These are phyloP conservation scores for Aproaerema taeniolella DNA, from an alignment of 2,888 invertebrate species.

Conservation along the genomic window DNA sequence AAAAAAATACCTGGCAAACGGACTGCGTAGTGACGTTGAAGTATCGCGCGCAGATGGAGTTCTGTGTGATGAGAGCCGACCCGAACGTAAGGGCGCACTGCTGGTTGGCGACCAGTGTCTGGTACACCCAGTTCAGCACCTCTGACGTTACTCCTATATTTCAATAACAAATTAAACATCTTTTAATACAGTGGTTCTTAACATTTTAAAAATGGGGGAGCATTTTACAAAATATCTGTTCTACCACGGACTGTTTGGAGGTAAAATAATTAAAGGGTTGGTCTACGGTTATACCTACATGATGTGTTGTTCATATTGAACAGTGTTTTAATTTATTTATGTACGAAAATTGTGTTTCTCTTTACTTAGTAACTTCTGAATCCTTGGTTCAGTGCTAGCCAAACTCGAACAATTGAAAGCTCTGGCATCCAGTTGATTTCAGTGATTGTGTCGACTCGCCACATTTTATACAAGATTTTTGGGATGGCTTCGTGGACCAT, in stretches of 20 bases:
- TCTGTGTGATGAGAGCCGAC: constrained; percentile 33
- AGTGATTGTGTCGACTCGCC: too few species aligned
- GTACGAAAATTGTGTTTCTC: not conserved
- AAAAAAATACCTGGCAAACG: constrained; percentile 57
- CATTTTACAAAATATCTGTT: not conserved
- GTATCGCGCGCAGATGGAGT: constrained; percentile 51
- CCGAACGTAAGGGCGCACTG: constrained; percentile 38
- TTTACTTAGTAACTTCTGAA: too few species aligned
- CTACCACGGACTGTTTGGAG: not conserved
- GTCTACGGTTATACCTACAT: not conserved
- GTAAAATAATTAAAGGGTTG: not conserved
- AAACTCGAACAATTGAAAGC: too few species aligned
- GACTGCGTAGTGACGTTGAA: constrained; percentile 66
- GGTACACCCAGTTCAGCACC: constrained; percentile 54
- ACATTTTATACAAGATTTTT: too few species aligned
- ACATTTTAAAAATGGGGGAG: not conserved
- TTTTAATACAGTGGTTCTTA: not conserved
- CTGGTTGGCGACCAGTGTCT: constrained; percentile 41
- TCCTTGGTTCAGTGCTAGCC: too few species aligned
- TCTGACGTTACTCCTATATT: constrained; percentile 36
- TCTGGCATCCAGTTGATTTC: too few species aligned
- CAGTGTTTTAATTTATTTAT: not conserved
- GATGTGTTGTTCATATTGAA: too few species aligned
- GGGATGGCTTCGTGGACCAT: too few species aligned
- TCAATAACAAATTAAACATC: not conserved